These are phyloP conservation scores for Nicator chloris DNA, from an alignment of 2,113 vertebrate species.

Conservation along the genomic window DNA sequence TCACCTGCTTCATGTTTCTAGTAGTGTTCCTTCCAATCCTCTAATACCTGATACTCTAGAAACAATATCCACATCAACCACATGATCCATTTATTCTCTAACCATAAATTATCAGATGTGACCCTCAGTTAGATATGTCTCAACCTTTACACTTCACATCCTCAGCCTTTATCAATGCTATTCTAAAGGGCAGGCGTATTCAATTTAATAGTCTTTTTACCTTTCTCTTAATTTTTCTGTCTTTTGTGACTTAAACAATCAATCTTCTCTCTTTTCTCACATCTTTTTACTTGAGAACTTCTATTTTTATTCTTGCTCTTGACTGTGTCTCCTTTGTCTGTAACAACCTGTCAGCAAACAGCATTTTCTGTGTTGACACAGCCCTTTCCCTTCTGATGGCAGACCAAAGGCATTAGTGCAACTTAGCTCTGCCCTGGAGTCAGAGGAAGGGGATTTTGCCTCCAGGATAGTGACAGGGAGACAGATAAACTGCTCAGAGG, in stretches of 20 bases:
- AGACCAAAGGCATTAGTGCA: not conserved
- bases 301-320: slow-evolving; percentile 7
- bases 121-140: not conserved
- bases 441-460: not conserved
- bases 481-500: not conserved
- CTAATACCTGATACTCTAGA: not conserved
- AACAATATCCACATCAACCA: not conserved
- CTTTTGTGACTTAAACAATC: slow-evolving; percentile 17
- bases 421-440: not conserved
- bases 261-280: slow-evolving; percentile 16
- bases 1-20: not conserved
- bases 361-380: slow-evolving; percentile 5
- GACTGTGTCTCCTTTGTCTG: not conserved
- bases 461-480: not conserved
- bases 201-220: not conserved
- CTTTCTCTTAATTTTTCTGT: slow-evolving; percentile 37
- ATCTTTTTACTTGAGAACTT: not conserved
- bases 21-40: not conserved
- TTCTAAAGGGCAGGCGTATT: slow-evolving; percentile 2
- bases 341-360: not conserved
- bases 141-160: not conserved
- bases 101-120: not conserved
- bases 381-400: not conserved
- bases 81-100: not conserved
- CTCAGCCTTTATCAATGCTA: not conserved